Conservation (phyloP, 2,797 vertebrate genomes). For the Halcyon leucocephala region DNA sequence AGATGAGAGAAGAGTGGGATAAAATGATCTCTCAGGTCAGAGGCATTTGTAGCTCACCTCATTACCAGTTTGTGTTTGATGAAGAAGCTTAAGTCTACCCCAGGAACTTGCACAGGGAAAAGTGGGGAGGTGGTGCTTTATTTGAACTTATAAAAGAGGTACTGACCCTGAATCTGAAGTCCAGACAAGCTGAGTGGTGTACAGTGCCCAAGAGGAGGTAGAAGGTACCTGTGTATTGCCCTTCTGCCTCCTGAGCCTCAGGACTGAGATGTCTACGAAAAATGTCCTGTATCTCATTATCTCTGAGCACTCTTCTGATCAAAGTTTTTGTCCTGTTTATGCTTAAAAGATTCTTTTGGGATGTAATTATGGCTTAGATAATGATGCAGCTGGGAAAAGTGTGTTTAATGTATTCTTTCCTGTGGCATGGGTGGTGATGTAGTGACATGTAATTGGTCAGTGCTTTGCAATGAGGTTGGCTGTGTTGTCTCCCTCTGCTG, state of each 20-base stretch:
- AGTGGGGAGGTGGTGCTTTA: background rate
- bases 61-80: background rate
- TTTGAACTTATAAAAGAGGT: background rate
- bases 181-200: background rate
- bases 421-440: fast-evolving
- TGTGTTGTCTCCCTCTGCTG: background rate
- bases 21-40: conserved; percentile 83
- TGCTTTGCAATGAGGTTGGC: background rate
- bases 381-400: background rate
- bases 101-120: background rate
- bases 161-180: background rate
- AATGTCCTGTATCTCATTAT: background rate
- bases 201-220: background rate
- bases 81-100: background rate
- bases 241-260: background rate
- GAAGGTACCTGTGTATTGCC: background rate
- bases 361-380: background rate
- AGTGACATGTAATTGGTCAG: background rate
- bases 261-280: background rate
- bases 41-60: background rate
- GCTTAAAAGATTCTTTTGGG: background rate
- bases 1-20: conserved; percentile 84
- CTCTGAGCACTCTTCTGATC: background rate
- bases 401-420: background rate
- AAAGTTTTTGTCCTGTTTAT: background rate